Evolutionary conservation across 2,113 vertebrate genomes (phyloP).

Genomic region (Pollimyrus isidori): DNA sequence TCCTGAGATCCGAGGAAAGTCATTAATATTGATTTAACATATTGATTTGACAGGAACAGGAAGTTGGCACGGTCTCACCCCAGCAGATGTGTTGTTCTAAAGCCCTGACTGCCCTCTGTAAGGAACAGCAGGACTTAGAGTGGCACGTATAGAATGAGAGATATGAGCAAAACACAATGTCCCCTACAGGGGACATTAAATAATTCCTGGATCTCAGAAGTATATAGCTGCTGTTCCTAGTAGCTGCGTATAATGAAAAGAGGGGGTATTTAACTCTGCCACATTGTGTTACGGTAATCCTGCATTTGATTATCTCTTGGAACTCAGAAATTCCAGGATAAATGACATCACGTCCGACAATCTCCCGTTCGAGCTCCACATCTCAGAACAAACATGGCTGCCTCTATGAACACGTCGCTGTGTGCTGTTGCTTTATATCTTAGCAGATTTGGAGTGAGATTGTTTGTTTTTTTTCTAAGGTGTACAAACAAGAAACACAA

Average conservation of each 20-base stretch:
- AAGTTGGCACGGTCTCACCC: not conserved
- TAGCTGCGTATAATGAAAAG: not conserved
- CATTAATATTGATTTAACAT: not conserved
- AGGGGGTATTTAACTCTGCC: not conserved
- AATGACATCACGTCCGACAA: no score
- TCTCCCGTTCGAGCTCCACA: no score
- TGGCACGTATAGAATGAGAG: not conserved
- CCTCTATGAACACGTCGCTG: no score
- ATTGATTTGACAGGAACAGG: not conserved
- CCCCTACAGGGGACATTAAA: not conserved
- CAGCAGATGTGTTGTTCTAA: not conserved
- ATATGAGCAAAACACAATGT: not conserved
- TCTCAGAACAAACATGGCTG: no score
- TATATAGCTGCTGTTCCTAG: not conserved
- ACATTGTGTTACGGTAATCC: not conserved
- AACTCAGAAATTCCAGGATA: no score
- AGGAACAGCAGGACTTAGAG: not conserved
- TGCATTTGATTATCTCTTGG: no score
- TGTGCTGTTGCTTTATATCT: no score
- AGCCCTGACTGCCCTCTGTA: not conserved
- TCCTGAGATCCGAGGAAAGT: not conserved
- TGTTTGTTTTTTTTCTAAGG: no score
- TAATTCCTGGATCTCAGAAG: not conserved
- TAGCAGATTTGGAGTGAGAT: no score
- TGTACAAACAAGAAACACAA: no score